phyloP scores from a whole-genome alignment of 1,140 invertebrate genomes.

The Acromyrmex heyeri region DNA sequence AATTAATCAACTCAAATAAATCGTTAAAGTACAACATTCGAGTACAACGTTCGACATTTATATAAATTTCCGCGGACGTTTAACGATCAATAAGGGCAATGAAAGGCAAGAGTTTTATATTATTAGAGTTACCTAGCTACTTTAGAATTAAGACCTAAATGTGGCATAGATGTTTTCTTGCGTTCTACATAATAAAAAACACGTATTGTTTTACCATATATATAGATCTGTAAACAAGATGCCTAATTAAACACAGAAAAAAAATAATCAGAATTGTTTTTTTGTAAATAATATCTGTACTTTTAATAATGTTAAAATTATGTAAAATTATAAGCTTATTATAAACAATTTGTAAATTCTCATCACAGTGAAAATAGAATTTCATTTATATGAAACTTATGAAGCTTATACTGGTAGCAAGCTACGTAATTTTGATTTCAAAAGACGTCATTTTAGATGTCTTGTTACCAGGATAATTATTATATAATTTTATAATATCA shows the following conservation, averaged over 20 bases:
- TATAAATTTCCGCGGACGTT: not conserved
- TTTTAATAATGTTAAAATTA: not conserved
- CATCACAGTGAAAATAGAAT: not conserved
- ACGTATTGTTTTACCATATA: not conserved
- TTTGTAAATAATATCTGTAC: not conserved
- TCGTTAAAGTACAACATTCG: not conserved
- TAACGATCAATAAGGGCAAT: not conserved
- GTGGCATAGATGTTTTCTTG: not conserved
- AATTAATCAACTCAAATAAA: conserved; percentile 8
- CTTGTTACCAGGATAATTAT: too few relatives aligned
- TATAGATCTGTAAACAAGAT: too few relatives aligned
- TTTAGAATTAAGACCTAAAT: conserved; percentile 12
- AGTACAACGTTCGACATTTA: not conserved
- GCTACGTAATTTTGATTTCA: too few relatives aligned
- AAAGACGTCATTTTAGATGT: too few relatives aligned
- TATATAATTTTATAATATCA: too few relatives aligned
- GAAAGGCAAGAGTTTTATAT: not conserved
- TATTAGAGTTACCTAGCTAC: not conserved
- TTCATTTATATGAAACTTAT: not conserved
- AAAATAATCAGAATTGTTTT: not conserved
- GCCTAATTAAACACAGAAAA: not conserved
- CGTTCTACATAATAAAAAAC: conserved; percentile 4
- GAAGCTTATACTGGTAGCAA: too few relatives aligned
- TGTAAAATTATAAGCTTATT: not conserved
- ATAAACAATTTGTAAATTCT: not conserved